A percentile compares a stretch with the other conserved stretches of the same genome.
Evolutionary conservation across 1,140 invertebrate species (phyloP).

Genomic region (Antheraea mylitta): DNA sequence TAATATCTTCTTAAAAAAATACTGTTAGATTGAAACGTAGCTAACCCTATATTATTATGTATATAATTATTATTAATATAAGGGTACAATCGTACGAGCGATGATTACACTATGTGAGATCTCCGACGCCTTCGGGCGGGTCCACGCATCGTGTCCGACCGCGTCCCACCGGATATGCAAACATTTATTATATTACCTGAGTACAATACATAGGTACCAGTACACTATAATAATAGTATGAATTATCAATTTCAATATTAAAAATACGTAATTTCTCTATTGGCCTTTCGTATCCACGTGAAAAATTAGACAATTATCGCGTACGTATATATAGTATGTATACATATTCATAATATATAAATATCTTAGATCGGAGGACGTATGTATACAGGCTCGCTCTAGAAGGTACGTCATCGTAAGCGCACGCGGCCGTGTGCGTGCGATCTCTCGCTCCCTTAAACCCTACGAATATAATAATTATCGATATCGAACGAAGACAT

Average conservation of each 20-base stretch:
- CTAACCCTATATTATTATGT: slow-evolving; percentile 74
- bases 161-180: slow-evolving; percentile 74
- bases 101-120: slow-evolving; percentile 76
- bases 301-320: slow-evolving; percentile 73
- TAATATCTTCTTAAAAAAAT: slow-evolving; percentile 79
- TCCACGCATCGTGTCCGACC: slow-evolving; percentile 60
- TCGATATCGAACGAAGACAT: slow-evolving; percentile 75
- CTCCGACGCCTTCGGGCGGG: slow-evolving; percentile 66
- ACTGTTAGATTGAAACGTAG: slow-evolving; percentile 78
- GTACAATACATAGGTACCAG: slow-evolving; percentile 57
- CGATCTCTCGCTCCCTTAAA: slow-evolving; percentile 68
- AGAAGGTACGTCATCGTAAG: slow-evolving; percentile 76
- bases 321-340: slow-evolving; percentile 74
- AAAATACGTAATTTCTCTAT: slow-evolving; percentile 77
- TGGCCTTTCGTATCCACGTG: slow-evolving; percentile 72
- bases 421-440: slow-evolving; percentile 68
- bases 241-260: slow-evolving; percentile 74
- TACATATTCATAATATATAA: slow-evolving; percentile 72
- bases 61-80: slow-evolving; percentile 67
- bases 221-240: slow-evolving; percentile 70
- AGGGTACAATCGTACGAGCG: slow-evolving; percentile 71
- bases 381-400: slow-evolving; percentile 75
- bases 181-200: slow-evolving; percentile 59
- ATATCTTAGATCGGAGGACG: slow-evolving; percentile 76
- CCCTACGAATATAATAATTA: slow-evolving; percentile 57